A percentile compares a stretch with the other conserved stretches of the same genome.
These are phyloP conservation scores for Teleopsis dalmanni DNA, from an alignment of 1,140 invertebrate species.

Conservation along the genomic window DNA sequence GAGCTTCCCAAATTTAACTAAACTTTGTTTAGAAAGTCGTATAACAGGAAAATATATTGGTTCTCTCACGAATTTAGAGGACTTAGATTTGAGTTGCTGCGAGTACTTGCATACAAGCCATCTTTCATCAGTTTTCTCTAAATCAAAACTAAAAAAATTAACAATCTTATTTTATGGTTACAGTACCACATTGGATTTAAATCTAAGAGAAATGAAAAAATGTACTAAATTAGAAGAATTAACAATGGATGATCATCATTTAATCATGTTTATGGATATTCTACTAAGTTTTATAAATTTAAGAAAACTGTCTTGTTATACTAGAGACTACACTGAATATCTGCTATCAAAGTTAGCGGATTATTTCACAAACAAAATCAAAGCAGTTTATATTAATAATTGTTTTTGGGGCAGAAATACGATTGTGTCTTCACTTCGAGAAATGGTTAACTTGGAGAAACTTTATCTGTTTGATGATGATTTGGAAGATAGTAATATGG, in stretches of 20 bases:
- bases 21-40: constrained; percentile 13
- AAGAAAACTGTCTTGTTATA: constrained; percentile 19
- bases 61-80: constrained; percentile 12
- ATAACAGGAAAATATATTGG: constrained; percentile 19
- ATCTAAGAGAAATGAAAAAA: not conserved
- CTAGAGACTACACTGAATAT: constrained; percentile 20
- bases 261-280: constrained; percentile 14
- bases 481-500: constrained; percentile 14
- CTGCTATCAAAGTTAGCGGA: constrained; percentile 12
- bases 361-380: not conserved
- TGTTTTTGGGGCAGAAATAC: constrained; percentile 19
- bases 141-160: constrained; percentile 20
- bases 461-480: constrained; percentile 24
- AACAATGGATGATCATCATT: constrained; percentile 24
- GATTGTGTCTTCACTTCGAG: constrained; percentile 1
- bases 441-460: constrained; percentile 18
- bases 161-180: constrained; percentile 24
- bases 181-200: constrained; percentile 9
- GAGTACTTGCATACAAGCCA: constrained; percentile 15
- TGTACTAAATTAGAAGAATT: constrained; percentile 22
- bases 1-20: not conserved
- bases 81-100: constrained; percentile 23
- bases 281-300: constrained; percentile 16
- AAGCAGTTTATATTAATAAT: constrained; percentile 23
- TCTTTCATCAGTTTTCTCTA: constrained; percentile 16